Base-by-base conservation (phyloP, 2,113 vertebrate genomes). In the Xiphophorus couchianus region DNA sequence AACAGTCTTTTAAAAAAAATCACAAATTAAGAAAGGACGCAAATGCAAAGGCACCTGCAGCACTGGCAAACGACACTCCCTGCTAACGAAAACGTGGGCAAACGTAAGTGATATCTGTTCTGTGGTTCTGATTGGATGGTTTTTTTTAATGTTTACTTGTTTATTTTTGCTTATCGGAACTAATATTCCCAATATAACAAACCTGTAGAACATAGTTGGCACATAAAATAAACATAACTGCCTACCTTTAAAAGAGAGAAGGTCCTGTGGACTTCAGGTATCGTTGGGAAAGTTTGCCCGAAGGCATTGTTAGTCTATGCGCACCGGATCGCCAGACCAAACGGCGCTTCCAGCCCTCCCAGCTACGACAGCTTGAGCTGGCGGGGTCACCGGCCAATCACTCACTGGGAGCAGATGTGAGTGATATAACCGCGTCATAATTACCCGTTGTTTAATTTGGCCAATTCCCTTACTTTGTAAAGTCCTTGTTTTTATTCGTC, bases 381-480 rank as follows among this genome's bases (percentile, higher is more conserved):
- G 69, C 30, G 76, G 80, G 66, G 87, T 54, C 30, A 84, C 86
- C 71, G n/a, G 90, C 79, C 84, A 88, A 76, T 90, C 89, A 79
- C 72, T 76, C 79, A 27, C 62, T 27, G 71, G 44, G 82, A 86
- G 83, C 92, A 93, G 90, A 94, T 92, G 92, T 88, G 84, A 75
- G 81, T 93, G 89, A 93, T 78, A 88, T 89, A 93, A 91, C 90
- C 69, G 75, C 71, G 63, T 29, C 89, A 90, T 89, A 71, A 62
- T 90, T 78, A 78, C 37, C 37, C 37, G 14, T 37, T 69, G 76
- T 78, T 91, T 87, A 89, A 92, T 91, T 90, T 91, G 82, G 89
- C 86, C 85, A 92, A 91, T 93, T 92, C 83, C 28, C 73, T 60
- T 62, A 66, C 71, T 17, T 64, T 68, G 54, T 60, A 76, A 84